Conservation (phyloP, 2,113 vertebrate species). For the Isichthys henryi region DNA sequence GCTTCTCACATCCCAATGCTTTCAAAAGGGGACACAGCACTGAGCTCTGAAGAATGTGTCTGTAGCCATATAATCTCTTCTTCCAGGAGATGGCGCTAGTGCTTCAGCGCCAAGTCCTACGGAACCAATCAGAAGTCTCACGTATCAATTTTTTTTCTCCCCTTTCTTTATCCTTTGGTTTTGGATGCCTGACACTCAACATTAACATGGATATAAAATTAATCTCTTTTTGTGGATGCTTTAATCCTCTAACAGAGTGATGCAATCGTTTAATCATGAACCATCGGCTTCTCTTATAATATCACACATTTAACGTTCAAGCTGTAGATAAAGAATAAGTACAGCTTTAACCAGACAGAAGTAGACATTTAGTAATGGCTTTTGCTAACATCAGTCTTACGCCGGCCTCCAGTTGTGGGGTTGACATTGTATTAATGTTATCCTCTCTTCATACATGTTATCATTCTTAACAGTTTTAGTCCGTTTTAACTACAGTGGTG, state of each 20-base stretch:
- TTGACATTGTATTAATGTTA: conserved; percentile 62
- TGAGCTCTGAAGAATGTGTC: no score
- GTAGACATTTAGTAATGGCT: conserved; percentile 46
- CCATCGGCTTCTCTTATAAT: conserved; percentile 40
- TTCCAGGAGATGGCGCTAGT: conserved; percentile 54
- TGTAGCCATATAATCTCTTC: not conserved
- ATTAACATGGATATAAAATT: conserved; percentile 61
- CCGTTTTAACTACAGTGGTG: conserved; percentile 51
- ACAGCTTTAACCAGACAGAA: conserved; percentile 55
- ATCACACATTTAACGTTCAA: conserved; percentile 55
- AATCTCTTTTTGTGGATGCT: conserved; percentile 64
- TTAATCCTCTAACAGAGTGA: conserved; percentile 62
- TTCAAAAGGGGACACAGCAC: not conserved
- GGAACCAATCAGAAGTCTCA: not conserved
- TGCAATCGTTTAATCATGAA: conserved; percentile 67
- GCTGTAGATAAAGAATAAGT: conserved; percentile 63
- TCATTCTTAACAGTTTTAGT: conserved; percentile 59
- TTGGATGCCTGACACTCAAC: conserved; percentile 63
- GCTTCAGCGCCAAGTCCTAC: conserved; percentile 11
- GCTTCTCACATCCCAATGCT: not conserved
- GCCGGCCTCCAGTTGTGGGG: conserved; percentile 56
- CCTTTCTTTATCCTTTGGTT: conserved; percentile 25
- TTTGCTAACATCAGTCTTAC: conserved; percentile 57
- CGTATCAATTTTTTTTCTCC: not conserved
- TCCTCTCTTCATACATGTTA: conserved; percentile 58